Evolutionary conservation across 2,888 invertebrate genomes (phyloP), one percentile per base, ranked within the genome.

Genomic region (Caradrina clavipalpis): DNA sequence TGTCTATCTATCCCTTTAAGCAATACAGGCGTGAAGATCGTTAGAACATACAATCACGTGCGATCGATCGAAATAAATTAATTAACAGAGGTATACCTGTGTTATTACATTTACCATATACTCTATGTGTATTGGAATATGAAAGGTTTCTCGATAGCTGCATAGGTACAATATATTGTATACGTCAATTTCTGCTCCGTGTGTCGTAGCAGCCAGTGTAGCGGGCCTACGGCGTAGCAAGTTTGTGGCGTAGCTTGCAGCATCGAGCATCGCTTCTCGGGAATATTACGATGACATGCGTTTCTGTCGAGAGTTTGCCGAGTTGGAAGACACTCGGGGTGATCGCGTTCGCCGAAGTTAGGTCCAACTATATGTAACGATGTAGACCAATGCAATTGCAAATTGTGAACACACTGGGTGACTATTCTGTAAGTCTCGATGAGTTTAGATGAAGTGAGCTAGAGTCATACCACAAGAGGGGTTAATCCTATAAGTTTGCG

Each of bases 171-270:
- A 69, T 15, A 13, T 13, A 31, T 51, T 21, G 8, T 26, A 45
- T 31, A 26, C 50, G 26, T 5, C 5, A 39, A 22, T 45, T 45
- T n/a, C 17, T 31, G 19, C 57, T 13, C 10, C 15, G 11, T 22
- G 55, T 63, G 47, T n/a, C 53, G 47, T 49, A 26, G 51, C 54
- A 47, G 10, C 13, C 45, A n/a, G 13, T 45, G 60, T 73, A 75
- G 58, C 35, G 26, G 0, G 59, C 7, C 59, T 76, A 69, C 76
- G 59, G 11, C 72, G 76, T 73, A 76, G 76, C 35, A 50, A 56
- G 1, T 47, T 51, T 21, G 45, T 64, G 45, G 65, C 22, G 22
- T 74, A 65, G 47, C 51, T 22, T n/a, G 57, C 53, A 53, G 21
- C 59, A 67, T 42, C 47, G 39, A 42, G 15, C n/a, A 45, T 19